Base-by-base conservation (phyloP, 2,888 invertebrate species). In the Aspidiotus destructor region DNA sequence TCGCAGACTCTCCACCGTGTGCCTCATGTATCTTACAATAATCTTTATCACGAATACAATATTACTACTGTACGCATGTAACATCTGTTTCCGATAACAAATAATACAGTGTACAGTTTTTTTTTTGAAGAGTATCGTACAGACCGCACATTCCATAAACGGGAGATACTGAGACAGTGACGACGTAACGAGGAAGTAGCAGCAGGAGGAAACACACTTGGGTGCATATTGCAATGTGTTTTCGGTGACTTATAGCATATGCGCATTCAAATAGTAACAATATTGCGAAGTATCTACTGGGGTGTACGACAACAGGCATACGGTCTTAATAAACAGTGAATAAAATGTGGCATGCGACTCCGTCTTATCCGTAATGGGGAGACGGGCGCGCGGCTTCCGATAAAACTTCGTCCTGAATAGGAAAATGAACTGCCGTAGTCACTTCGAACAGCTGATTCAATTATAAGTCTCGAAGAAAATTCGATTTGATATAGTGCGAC, bases 21-120 rank as follows among this genome's bases (percentile, higher is more conserved):
- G 10, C 11, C 48, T 48, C 48, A 6, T 28, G 28, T 28, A 28
- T 5, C 28, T 28, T 28, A 48, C 10, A 48, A 48, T 48, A n/a
- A 48, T 48, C 48, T 48, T 13, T n/a, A 48, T n/a, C 11, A 13
- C 48, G 48, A 13, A 28, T 28, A 28, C 28, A 28, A 28, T 28
- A 28, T 48, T 48, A 48, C n/a, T 48, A 48, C 48, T n/a, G 48
- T 48, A 48, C 10, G 48, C 3, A 48, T 48, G n/a, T 48, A 48
- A 48, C 48, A 48, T 48, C 48, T 48, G 48, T 48, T 48, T 48
- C 48, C n/a, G 48, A 48, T 48, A 48, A n/a, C 3, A 48, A 44
- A 13, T 10, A 44, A 10, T 44, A n/a, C n/a, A 48, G 6, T 44
- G 8, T 44, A 48, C 10, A 48, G n/a, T 11, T n/a, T 11, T 28